Base-by-base conservation (phyloP, 2,113 vertebrate species). In the Hylia prasina region DNA sequence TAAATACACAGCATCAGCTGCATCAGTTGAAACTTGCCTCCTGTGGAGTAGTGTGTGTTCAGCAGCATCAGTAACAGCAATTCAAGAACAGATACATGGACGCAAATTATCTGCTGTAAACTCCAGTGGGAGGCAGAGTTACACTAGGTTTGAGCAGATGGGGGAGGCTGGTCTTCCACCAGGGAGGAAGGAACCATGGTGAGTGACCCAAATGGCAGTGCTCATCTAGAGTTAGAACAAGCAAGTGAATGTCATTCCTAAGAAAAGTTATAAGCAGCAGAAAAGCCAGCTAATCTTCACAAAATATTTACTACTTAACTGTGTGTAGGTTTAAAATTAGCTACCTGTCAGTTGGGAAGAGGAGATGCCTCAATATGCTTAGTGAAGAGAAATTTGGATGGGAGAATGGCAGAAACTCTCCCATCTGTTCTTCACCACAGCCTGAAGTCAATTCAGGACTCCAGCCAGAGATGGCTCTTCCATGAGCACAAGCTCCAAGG, bases 121-220 rank as follows among this genome's bases (percentile, higher is more conserved):
- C 45, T 84, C 51, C 69, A 60, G 65, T 64, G 89, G 65, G 84
- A 96, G 87, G 72, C 77, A 92, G 80, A 95, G 53, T 79, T 84
- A 82, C 56, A 15, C 15, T 27, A 51, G 33, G 25, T 69, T 82
- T 83, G 61, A 89, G 72, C 20, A 47, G 37, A 30, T 18, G 27
- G 18, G 15, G 47, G 44, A 93, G 72, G 33, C 24, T 77, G 60
- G 7, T 57, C 56, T 77, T 83, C 65, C 42, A 66, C 45, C 15
- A 23, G 23, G 39, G 10, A 50, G 23, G 39, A 75, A 65, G 47
- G 60, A 89, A 19, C 25, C 56, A 23, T 40, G 15, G 22, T n/a
- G 31, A 77, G 23, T 27, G 48, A 71, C 27, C 40, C 69, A 72
- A 76, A 72, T 37, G 50, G 53, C 45, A 48, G 33, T 28, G 31